Base-by-base conservation (phyloP, 2,113 vertebrate genomes). In the Tragelaphus buxtoni region DNA sequence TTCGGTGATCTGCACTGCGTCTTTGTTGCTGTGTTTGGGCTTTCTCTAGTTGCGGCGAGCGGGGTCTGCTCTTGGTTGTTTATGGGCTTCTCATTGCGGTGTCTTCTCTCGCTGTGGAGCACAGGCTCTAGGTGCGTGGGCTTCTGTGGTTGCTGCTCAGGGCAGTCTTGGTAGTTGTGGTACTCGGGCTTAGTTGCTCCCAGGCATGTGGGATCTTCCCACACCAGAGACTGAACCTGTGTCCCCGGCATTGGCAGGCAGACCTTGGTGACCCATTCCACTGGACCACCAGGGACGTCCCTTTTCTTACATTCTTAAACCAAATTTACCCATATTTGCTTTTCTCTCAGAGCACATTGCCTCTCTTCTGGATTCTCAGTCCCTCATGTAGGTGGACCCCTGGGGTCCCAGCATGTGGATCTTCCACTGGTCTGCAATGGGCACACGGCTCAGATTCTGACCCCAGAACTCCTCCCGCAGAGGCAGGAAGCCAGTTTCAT, bases 71-170 rank as follows among this genome's bases (percentile, higher is more conserved):
- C 22, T 74, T 26, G 0, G 3, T 13, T 69, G 69, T 74, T 39
- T 26, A 6, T 7, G 11, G 11, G 69, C 39, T 39, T 74, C 69
- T 74, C 39, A 26, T 4, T 74, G 69, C 22, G 13, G 22, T 1
- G 5, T 22, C 69, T 7, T 42, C 35, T 74, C 69, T 42, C 16
- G 60, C 14, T 74, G 35, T 13, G 69, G 69, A 74, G 39, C 39
- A 7, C 39, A 42, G 39, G 69, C 39, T 26, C 69, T 2, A 13
- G 35, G 28, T 13, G 3, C 5, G 0, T 0, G 5, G 22, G 35
- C 35, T 39, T 42, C 35, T 26, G 69, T 74, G 26, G 35, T 3
- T 74, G 69, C 69, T 7, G 39, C 39, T 7, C 22, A 13, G 69
- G 69, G 3, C 11, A 74, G 69, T 13, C 39, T 74, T 42, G 69